phyloP scores from a whole-genome alignment of 2,113 vertebrate genomes.

The Ornithorhynchus anatinus region DNA sequence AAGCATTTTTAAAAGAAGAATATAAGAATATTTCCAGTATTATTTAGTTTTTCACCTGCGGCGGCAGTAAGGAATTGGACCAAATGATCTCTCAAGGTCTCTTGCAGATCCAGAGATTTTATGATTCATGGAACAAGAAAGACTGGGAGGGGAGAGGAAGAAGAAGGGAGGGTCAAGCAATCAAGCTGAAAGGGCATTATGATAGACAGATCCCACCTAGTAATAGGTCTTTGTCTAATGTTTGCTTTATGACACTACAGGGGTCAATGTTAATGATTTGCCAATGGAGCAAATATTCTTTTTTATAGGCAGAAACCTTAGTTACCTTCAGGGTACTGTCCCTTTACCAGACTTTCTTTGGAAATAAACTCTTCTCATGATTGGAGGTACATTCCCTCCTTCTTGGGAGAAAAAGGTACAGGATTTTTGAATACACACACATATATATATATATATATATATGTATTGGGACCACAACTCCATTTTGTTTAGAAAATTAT shows the following conservation, averaged over 20 bases:
- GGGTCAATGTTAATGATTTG: conserved; percentile 11
- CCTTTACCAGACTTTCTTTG: conserved; percentile 15
- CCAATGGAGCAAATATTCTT: too few species aligned
- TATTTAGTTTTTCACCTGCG: too few species aligned
- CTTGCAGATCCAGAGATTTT: too few species aligned
- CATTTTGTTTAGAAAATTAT: conserved; percentile 63
- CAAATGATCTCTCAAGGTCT: too few species aligned
- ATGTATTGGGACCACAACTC: conserved; percentile 37
- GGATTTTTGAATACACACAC: not conserved
- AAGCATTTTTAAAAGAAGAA: too few species aligned
- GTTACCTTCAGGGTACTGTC: conserved; percentile 14
- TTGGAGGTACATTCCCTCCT: conserved; percentile 29
- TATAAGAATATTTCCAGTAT: too few species aligned
- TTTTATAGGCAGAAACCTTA: too few species aligned
- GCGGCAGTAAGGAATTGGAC: too few species aligned
- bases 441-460: too few species aligned
- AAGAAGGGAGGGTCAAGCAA: not conserved
- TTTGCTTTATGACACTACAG: not conserved
- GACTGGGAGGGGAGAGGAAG: not conserved
- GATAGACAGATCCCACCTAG: rapidly evolving
- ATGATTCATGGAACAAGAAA: too few species aligned
- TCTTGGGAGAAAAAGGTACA: conserved; percentile 16
- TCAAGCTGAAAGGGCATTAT: not conserved
- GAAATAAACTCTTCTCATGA: conserved; percentile 28
- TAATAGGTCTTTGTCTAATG: too few species aligned